Evolutionary conservation across 2,797 vertebrate species (phyloP).

Genomic region (Cercopithecus petaurista): DNA sequence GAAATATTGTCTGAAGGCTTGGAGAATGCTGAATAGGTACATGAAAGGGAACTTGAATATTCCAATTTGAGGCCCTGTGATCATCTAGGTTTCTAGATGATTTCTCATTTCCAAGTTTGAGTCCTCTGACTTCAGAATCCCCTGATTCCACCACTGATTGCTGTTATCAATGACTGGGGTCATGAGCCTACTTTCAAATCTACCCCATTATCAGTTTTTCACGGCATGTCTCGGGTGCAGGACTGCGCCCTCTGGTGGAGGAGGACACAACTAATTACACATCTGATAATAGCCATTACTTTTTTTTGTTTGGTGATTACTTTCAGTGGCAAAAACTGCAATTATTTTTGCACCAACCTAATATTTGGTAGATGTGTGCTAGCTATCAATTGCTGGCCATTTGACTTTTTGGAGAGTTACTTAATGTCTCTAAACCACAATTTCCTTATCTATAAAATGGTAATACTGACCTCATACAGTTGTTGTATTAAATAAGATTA

Average conservation of each 20-base stretch:
- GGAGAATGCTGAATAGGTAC: conserved; percentile 36
- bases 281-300: neutral
- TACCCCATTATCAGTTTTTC: neutral
- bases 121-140: neutral
- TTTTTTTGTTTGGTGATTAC: too few relatives aligned
- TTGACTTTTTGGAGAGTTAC: neutral
- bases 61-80: neutral
- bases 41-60: conserved; percentile 35
- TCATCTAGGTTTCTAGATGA: conserved; percentile 51
- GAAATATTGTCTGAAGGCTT: neutral
- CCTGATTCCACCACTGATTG: neutral
- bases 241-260: neutral
- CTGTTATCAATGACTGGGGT: neutral
- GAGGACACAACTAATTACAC: neutral
- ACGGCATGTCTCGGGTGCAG: neutral
- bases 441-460: neutral
- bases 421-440: neutral
- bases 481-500: conserved; percentile 25
- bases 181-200: neutral
- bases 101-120: conserved; percentile 49
- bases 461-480: neutral
- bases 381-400: neutral
- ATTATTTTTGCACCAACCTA: too few relatives aligned
- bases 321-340: too few relatives aligned
- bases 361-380: neutral